Percentiles rank a stretch among this genome's conserved stretches.
Evolutionary conservation across 2,888 invertebrate species (phyloP).

Genomic region (Amphimallon solstitiale): DNA sequence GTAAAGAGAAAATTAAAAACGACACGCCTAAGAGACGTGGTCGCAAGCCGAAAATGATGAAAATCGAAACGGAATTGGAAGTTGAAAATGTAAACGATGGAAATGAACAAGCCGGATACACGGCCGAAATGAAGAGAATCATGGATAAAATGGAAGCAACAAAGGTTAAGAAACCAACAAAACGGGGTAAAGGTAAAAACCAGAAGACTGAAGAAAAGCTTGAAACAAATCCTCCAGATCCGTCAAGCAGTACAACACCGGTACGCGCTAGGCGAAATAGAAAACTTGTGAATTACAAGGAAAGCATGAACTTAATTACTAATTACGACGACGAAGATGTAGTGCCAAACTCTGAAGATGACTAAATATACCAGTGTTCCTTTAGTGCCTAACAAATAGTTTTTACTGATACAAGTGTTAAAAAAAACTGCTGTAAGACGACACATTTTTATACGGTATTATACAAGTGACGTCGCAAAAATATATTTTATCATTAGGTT

Average conservation of each 20-base stretch:
- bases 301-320: neutral
- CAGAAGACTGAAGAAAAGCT: constrained; percentile 7
- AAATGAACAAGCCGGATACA: constrained; percentile 37
- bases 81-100: constrained; percentile 14
- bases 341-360: constrained; percentile 25
- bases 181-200: constrained; percentile 30
- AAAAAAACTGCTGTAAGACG: too few relatives aligned
- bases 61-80: neutral
- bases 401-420: neutral
- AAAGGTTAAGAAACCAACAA: constrained; percentile 26
- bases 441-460: constrained; percentile 9
- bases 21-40: constrained; percentile 13
- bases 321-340: constrained; percentile 8
- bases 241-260: constrained; percentile 22
- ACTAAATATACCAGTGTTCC: constrained; percentile 3
- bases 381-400: neutral
- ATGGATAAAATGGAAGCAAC: constrained; percentile 40
- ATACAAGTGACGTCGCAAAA: neutral
- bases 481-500: neutral
- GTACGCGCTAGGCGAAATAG: constrained; percentile 18
- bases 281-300: constrained; percentile 28
- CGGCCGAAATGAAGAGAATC: constrained; percentile 44
- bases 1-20: neutral
- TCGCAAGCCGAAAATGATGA: constrained; percentile 40
- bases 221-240: constrained; percentile 4